Evolutionary conservation across 2,113 vertebrate genomes (phyloP).

Genomic region (Lamprotornis superbus): DNA sequence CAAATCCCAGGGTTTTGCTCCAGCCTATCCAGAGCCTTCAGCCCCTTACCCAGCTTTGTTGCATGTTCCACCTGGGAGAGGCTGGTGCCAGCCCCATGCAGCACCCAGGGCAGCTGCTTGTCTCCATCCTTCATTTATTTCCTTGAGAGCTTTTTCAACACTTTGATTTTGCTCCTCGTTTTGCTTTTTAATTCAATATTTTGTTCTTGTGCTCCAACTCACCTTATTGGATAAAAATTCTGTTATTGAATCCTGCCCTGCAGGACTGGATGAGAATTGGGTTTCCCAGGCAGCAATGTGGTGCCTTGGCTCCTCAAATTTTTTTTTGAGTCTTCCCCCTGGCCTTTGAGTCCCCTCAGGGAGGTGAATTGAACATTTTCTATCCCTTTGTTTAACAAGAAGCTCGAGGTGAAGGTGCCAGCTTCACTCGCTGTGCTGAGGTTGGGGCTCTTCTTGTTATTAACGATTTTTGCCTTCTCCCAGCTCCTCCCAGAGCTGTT

Average conservation of each 20-base stretch:
- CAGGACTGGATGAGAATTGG: conserved; percentile 1
- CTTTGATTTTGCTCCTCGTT: background rate
- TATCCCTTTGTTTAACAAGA: background rate
- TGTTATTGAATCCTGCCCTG: conserved; percentile 57
- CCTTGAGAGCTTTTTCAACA: background rate
- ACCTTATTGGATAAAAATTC: conserved; percentile 54
- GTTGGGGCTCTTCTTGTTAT: fast-evolving
- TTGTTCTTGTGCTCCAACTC: conserved; percentile 50
- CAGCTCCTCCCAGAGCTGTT: background rate
- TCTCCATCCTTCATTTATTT: background rate
- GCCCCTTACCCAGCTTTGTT: background rate
- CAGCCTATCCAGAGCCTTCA: background rate
- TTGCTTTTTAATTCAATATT: conserved; percentile 68
- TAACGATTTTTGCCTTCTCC: background rate
- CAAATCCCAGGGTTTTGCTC: background rate
- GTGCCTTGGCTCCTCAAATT: background rate
- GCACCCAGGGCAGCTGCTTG: fast-evolving
- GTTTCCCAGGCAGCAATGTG: background rate
- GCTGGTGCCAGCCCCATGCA: background rate
- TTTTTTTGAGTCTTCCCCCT: background rate
- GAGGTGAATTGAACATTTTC: background rate
- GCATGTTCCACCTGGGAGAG: background rate
- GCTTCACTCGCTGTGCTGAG: fast-evolving
- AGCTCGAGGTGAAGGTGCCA: fast-evolving
- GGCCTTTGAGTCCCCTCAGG: background rate